Evolutionary conservation across 2,888 invertebrate species (phyloP), one percentile per base, ranked within the genome.

Genomic region (Gymnocheta viridis): DNA sequence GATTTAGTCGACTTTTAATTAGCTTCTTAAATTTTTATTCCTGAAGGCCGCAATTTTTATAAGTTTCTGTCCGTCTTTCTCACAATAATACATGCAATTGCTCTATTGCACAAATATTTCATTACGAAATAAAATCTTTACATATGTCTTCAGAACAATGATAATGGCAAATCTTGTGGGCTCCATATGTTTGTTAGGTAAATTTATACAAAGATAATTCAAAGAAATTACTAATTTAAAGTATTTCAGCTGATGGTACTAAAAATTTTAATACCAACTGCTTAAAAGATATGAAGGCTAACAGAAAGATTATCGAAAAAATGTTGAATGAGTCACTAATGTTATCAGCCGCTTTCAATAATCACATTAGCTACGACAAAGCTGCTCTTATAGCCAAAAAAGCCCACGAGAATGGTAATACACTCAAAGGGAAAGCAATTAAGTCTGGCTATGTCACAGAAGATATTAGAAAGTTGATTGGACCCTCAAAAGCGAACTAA

Each of bases 141-240:
- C n/a, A n/a, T n/a, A 99, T 92, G 99, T 99, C 0, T 99, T 98
- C 93, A 99, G 98, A 91, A 98, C 99, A 0, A 93, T 99, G 93
- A 99, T 99, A 86, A 98, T 98, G 0, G 94, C 97, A 10, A 98
- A 98, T 92, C 97, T 98, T 2, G 93, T 99, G 56, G 94, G 97
- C 70, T 98, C 99, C 5, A 96, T 97, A 54, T 93, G 96, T 62
- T 93, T 99, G 10, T 92, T 99, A 0, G 96, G 96, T 94, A 56
- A 88, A 90, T 86, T 49, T 49, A 44, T n/a, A n/a, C n/a, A n/a
- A 29, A 12, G 3, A 10, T 24, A 12, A 0, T 27, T 22, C 12
- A 22, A 35, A 35, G 6, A 14, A 22, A 6, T 24, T 22, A 7
- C 27, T 29, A 10, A 41, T 12, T 38, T 38, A 14, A 7, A n/a